Base-by-base conservation (phyloP, 1,140 invertebrate species). In the Samia ricini region DNA sequence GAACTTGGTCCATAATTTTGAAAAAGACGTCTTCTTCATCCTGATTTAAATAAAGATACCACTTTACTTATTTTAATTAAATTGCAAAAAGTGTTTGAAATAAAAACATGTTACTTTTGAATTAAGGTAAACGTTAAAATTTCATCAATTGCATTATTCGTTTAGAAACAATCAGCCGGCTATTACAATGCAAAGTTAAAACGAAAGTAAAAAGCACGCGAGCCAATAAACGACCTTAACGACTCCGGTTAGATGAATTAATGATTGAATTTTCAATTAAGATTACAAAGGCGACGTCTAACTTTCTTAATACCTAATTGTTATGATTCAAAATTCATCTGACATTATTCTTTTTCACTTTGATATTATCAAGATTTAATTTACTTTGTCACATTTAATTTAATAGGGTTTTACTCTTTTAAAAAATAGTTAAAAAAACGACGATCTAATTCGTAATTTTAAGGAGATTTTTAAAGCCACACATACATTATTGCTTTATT, bases 261-360 rank as follows among this genome's bases (percentile, higher is more conserved):
- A 88, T 88, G 79, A 88, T 88, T 88, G 79, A 88, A 88, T 89
- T 89, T 87, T 87, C 84, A 89, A 89, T 89, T 86, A 88, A 89
- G 81, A 84, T 86, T 86, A 83, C 73, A 80, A 69, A 64, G 71
- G 68, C 66, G 72, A 72, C 65, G 76, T 63, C 63, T 64, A 85
- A 89, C 74, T 85, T 79, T 83, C 81, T 86, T 86, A 80, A 86
- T 82, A n/a, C n/a, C n/a, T n/a, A 85, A 83, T 82, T 69, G 57
- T 50, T 42, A 50, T 42, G 33, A 42, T 42, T 42, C 33, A 42
- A 42, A 42, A 42, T 42, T 42, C 33, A 42, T 42, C 33, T 42
- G 33, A 42, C n/a, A 42, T 42, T 42, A 15, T 42, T 42, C 15
- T 42, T 42, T 42, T 42, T 42, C 15, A 12, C 0, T 15, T 15